Base-by-base conservation (phyloP, 2,797 vertebrate genomes). In the Spondyliosoma cantharus region DNA sequence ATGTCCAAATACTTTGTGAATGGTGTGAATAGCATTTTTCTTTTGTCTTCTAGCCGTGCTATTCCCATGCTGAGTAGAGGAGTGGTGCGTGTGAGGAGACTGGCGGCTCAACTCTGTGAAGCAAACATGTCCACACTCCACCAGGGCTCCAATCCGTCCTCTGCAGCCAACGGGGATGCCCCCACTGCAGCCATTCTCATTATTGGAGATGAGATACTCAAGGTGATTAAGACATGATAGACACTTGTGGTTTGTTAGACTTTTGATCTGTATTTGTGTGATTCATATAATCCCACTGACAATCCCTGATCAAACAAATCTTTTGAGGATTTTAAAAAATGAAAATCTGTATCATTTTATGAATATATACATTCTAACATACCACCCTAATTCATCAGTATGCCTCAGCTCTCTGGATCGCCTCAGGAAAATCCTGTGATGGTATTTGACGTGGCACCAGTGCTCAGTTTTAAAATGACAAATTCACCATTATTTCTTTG, bases 171-270 rank as follows among this genome's bases (percentile, higher is more conserved):
- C 0, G 80, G 83, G 16, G 89, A 91, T 12, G 50, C 80, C 13
- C 91, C 93, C 82, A 98, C 97, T 2, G 98, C 97, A 1, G 97
- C 96, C 53, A 97, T 98, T 88, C 95, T 99, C 89, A 92, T 99
- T 77, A 96, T 98, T 29, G 98, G 97, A 64, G 97, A 99, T 80
- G 98, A 99, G 92, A 98, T 99, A 81, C 96, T 99, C 45, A 98
- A 98, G 97, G 98, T 98, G 84, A 58, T 73, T 77, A 46, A 29
- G 27, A 32, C 17, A 63, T n/a, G 3, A 71, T 25, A 3, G 32
- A 25, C 25, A 27, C 43, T 76, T 62, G 7, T 65, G 15, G 1
- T 68, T 74, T 81, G 27, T 61, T 12, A 3, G 1, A 54, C 14
- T 29, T 82, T 82, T 13, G 59, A 56, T 46, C 11, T 73, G 8